phyloP scores from a whole-genome alignment of 1,140 invertebrate species.

The Zophobas morio region DNA sequence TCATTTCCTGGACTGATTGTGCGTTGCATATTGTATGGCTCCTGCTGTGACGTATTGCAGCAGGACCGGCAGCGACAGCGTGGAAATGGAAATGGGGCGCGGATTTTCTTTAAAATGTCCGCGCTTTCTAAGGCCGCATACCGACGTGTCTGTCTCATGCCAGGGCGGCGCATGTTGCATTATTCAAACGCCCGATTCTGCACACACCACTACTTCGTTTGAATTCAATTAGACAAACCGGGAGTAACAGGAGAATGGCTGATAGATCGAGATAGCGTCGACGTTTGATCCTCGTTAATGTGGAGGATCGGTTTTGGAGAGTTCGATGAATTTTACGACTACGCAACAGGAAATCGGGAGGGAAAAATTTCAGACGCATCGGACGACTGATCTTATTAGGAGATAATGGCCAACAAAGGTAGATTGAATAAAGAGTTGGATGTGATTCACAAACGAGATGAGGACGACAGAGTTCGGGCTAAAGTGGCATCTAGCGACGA shows the following conservation, averaged over 20 bases:
- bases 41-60: slow-evolving; percentile 51
- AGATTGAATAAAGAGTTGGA: no score
- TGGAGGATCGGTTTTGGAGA: no score
- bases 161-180: slow-evolving; percentile 44
- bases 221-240: slow-evolving; percentile 29
- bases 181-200: slow-evolving; percentile 42
- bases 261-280: not conserved
- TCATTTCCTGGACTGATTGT: slow-evolving; percentile 62
- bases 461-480: no score
- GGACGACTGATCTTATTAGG: no score
- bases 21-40: slow-evolving; percentile 61
- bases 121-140: slow-evolving; percentile 45
- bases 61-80: slow-evolving; percentile 47
- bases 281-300: no score
- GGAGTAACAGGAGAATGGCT: slow-evolving; percentile 7
- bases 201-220: slow-evolving; percentile 41
- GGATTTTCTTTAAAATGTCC: slow-evolving; percentile 43
- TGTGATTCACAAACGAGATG: no score
- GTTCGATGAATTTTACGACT: no score
- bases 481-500: no score
- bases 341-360: no score
- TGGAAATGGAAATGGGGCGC: slow-evolving; percentile 40
- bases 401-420: no score
- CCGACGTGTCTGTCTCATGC: slow-evolving; percentile 47
- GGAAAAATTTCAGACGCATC: no score